A percentile compares a stretch with the other conserved stretches of the same genome.
phyloP scores from a whole-genome alignment of 2,888 invertebrate species.

The Deroplatys truncata region DNA sequence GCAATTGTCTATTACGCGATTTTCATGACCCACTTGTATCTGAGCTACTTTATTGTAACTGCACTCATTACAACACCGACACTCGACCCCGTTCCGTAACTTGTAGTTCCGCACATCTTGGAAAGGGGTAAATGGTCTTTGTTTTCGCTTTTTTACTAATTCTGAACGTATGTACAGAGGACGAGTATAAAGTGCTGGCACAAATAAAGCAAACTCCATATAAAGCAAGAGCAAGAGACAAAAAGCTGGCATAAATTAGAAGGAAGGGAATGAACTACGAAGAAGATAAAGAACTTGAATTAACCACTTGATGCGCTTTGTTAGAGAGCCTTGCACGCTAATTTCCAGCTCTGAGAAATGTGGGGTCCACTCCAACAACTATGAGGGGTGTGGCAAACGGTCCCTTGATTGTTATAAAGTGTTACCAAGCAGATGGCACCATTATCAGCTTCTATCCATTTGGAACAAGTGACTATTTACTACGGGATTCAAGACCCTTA shows the following conservation, averaged over 20 bases:
- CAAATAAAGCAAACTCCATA: not conserved
- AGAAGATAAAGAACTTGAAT: not conserved
- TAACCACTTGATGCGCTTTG: not conserved
- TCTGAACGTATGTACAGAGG: not conserved
- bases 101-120: no score
- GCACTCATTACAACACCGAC: no score
- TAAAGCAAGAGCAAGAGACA: not conserved
- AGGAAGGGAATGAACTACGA: not conserved
- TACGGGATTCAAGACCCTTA: not conserved
- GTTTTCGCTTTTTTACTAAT: no score
- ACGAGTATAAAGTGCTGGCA: not conserved
- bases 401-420: conserved; percentile 5
- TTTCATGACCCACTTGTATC: no score
- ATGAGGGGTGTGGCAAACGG: not conserved
- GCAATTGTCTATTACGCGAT: no score
- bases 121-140: no score
- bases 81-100: no score
- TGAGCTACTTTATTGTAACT: no score
- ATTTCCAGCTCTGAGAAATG: not conserved
- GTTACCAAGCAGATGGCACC: not conserved
- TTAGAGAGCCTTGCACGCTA: not conserved
- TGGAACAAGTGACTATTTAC: not conserved
- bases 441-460: not conserved
- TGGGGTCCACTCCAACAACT: not conserved
- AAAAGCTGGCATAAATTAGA: not conserved